Evolutionary conservation across 2,113 vertebrate genomes (phyloP), one percentile per base, ranked within the genome.

Genomic region (Brachypodius melanocephalos): DNA sequence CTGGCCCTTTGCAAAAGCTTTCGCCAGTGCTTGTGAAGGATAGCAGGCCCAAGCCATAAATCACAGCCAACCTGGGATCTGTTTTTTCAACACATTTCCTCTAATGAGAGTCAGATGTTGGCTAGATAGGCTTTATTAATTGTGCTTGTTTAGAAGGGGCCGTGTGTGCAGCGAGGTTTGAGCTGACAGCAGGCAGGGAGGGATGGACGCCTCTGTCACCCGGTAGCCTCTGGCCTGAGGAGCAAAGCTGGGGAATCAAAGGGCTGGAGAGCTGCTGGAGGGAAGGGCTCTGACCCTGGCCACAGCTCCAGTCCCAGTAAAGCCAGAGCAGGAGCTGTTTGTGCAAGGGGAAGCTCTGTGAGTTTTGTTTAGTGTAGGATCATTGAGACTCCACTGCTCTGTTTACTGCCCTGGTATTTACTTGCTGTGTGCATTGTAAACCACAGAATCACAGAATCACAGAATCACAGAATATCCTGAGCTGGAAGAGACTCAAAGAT

Each of bases 101-200:
- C 72, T 96, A 97, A 97, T 57, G 89, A 93, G 89, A 96, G 85
- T 85, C 96, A 97, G 91, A 95, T 97, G 94, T 96, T 96, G 93
- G 93, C 93, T 51, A 91, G 88, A 96, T 94, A 82, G 90, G 40
- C 68, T 88, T 92, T 93, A 94, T 95, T 97, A 97, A 97, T 96
- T 94, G 90, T 93, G 32, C 78, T 96, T 96, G 85, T 94, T 95
- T 94, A 89, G 93, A 83, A 51, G 4, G 31, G 73, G 81, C 89
- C 7, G 42, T 62, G 74, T 73, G 87, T 61, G 78, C 66, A 28
- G 10, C 0, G 0, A 77, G 66, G 31, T 12, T 32, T 17, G 81
- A 89, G 89, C 89, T 93, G 93, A 58, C 66, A 83, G 89, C 62
- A 67, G 17, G 45, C 3, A 3, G 12, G 25, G 73, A 77, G 76